A percentile compares a stretch with the other conserved stretches of the same genome.
These are phyloP conservation scores for Podarcis cretensis DNA, from an alignment of 2,113 vertebrate species.

Conservation along the genomic window DNA sequence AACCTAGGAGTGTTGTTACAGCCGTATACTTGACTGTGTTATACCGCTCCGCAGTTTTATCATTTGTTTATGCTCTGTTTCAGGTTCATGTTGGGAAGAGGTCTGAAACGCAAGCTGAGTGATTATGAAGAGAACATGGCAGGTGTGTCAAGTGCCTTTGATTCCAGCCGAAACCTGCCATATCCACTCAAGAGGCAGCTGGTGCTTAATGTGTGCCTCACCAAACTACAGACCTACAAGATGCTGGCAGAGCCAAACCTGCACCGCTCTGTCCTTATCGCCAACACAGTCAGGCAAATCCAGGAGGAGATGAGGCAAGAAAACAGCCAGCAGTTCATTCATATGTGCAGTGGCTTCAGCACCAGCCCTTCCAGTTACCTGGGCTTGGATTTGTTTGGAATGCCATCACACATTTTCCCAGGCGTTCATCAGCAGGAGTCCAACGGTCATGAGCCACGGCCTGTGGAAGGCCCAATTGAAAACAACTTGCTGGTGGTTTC, in stretches of 20 bases:
- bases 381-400: constrained; percentile 65
- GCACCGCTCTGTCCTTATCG: constrained; percentile 86
- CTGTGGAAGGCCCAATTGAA: constrained; percentile 58
- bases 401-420: constrained; percentile 68
- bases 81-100: constrained; percentile 89
- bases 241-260: constrained; percentile 85
- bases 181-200: constrained; percentile 85
- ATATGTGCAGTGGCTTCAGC: constrained; percentile 58
- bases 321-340: constrained; percentile 64
- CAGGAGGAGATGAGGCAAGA: constrained; percentile 82
- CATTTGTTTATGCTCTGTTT: constrained; percentile 25
- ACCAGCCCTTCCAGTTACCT: constrained; percentile 51
- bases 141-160: constrained; percentile 73
- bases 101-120: constrained; percentile 87
- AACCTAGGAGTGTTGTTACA: background rate
- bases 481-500: constrained; percentile 73
- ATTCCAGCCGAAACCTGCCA: constrained; percentile 71
- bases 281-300: constrained; percentile 87
- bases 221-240: constrained; percentile 85
- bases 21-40: background rate
- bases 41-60: background rate
- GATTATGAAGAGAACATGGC: constrained; percentile 81
- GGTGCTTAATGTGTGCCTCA: constrained; percentile 86
- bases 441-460: constrained; percentile 56
- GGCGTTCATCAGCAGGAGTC: constrained; percentile 65